phyloP scores from a whole-genome alignment of 1,140 invertebrate genomes.

The Nebria ingens region DNA sequence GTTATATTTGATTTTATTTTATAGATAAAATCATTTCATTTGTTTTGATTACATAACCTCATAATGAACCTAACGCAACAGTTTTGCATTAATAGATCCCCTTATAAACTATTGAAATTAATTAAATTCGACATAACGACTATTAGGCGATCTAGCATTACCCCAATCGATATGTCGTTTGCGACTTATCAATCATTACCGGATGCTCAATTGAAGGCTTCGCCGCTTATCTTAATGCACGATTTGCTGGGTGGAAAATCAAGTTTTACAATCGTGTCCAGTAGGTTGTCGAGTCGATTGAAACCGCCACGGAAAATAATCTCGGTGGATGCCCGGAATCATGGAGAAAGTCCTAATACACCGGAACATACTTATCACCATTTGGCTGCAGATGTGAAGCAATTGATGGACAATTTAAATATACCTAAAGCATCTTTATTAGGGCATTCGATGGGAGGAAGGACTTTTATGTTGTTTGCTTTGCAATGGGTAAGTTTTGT shows the following conservation, averaged over 20 bases:
- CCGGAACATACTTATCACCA: constrained; percentile 55
- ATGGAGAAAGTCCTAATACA: constrained; percentile 79
- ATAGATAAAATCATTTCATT: too few species aligned
- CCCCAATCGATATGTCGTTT: too few species aligned
- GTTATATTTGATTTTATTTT: too few species aligned
- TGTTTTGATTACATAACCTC: too few species aligned
- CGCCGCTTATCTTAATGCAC: constrained; percentile 72
- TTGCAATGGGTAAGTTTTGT: too few species aligned
- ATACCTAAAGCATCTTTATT: constrained; percentile 57
- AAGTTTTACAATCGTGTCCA: constrained; percentile 75
- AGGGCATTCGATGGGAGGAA: constrained; percentile 93
- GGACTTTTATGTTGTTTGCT: constrained; percentile 68
- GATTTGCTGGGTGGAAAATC: constrained; percentile 75
- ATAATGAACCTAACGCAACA: too few species aligned
- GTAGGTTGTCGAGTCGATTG: constrained; percentile 53
- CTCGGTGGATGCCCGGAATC: constrained; percentile 78
- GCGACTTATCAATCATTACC: too few species aligned
- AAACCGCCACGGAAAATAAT: constrained; percentile 54
- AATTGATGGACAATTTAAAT: constrained; percentile 48
- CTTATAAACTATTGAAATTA: too few species aligned
- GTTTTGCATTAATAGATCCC: too few species aligned
- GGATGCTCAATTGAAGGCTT: too few species aligned
- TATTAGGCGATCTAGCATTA: too few species aligned
- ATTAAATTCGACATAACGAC: too few species aligned
- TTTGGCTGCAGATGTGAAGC: constrained; percentile 61